Conservation (phyloP, 1,140 invertebrate species). For the Magallana angulata region DNA sequence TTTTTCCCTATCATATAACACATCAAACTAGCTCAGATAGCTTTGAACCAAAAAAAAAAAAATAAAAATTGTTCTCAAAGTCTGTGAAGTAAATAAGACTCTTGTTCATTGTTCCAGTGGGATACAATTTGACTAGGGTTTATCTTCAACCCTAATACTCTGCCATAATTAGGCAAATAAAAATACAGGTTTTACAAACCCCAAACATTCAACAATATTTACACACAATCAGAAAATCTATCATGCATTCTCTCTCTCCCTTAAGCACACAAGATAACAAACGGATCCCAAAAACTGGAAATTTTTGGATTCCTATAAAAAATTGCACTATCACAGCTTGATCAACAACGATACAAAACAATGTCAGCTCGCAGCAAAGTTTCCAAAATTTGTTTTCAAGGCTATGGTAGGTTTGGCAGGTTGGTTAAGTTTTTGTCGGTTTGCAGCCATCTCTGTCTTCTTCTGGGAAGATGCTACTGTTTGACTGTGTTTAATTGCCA, state of each 20-base stretch:
- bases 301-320: slow-evolving; percentile 4
- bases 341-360: neutral
- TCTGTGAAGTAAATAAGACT: too few relatives aligned
- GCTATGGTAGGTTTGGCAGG: slow-evolving; percentile 91
- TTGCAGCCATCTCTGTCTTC: slow-evolving; percentile 78
- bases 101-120: too few relatives aligned
- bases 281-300: neutral
- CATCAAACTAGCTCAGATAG: too few relatives aligned
- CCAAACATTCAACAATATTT: neutral
- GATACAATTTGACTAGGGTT: too few relatives aligned
- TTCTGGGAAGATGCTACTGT: slow-evolving; percentile 70
- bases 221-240: slow-evolving; percentile 1
- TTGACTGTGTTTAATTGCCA: slow-evolving; percentile 86
- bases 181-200: slow-evolving; percentile 1
- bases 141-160: too few relatives aligned
- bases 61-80: too few relatives aligned
- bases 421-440: slow-evolving; percentile 5
- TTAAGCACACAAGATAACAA: slow-evolving; percentile 20
- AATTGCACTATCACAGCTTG: slow-evolving; percentile 28
- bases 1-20: too few relatives aligned
- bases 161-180: neutral
- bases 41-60: too few relatives aligned
- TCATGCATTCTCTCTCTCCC: neutral
- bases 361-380: slow-evolving; percentile 81
- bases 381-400: slow-evolving; percentile 97